Conservation (phyloP, 2,113 vertebrate genomes). For the Mustela lutreola region DNA sequence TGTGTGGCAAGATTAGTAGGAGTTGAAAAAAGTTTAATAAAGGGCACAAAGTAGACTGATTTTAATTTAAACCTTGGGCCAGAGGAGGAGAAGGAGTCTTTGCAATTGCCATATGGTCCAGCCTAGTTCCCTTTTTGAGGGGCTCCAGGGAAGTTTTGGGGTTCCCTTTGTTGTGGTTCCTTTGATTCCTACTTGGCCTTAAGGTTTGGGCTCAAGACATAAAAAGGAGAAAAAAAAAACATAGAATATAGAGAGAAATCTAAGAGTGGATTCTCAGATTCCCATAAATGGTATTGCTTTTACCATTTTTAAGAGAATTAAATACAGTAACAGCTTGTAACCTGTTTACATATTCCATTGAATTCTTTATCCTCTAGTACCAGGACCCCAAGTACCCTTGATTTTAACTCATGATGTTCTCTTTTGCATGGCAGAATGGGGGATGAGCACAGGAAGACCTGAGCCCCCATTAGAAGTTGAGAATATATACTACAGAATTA, state of each 20-base stretch:
- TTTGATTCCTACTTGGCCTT: not conserved
- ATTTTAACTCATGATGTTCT: not conserved
- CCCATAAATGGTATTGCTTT: not conserved
- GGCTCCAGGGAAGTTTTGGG: not conserved
- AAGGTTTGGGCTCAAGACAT: not conserved
- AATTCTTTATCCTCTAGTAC: not conserved
- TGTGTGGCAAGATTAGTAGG: not conserved
- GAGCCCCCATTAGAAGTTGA: not conserved
- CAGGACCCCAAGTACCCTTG: not conserved
- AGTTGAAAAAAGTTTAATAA: slow-evolving; percentile 48
- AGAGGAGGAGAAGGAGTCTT: not conserved
- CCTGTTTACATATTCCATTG: not conserved
- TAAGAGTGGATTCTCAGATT: not conserved
- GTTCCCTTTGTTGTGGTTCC: not conserved
- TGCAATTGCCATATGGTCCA: not conserved
- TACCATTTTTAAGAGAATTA: slow-evolving; percentile 14
- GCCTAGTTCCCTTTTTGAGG: not conserved
- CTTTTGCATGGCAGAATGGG: not conserved
- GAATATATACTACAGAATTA: not conserved
- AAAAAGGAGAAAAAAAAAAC: not conserved
- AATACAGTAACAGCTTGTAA: not conserved
- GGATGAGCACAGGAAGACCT: not conserved
- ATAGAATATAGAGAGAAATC: not conserved
- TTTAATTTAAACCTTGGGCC: not conserved
- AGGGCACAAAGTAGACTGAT: slow-evolving; percentile 47